phyloP scores from a whole-genome alignment of 2,113 vertebrate species.

The Silurus asotus region DNA sequence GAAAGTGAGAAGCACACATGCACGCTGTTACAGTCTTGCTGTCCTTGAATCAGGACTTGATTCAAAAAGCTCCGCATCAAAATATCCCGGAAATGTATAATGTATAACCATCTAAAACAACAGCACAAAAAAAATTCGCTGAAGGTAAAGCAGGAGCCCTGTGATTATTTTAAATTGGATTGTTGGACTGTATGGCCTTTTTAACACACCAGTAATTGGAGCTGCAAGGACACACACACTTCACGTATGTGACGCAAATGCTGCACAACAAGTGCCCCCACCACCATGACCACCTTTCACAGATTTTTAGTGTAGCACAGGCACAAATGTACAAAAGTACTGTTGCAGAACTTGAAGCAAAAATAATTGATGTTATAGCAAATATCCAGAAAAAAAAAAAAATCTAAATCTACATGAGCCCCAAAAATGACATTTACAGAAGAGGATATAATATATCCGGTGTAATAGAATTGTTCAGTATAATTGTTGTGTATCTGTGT shows the following conservation, averaged over 20 bases:
- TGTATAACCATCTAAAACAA: background rate
- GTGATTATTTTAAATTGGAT: background rate
- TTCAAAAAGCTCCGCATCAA: background rate
- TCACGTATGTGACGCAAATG: constrained; percentile 1
- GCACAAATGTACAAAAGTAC: background rate
- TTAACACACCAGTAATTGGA: background rate
- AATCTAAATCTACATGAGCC: no score
- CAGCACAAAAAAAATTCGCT: background rate
- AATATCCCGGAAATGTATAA: background rate
- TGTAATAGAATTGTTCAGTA: background rate
- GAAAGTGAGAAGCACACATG: background rate
- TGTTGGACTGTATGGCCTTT: background rate
- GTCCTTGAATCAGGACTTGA: background rate
- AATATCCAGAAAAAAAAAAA: no score
- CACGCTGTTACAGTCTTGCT: background rate
- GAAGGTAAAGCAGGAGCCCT: background rate
- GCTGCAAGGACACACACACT: background rate
- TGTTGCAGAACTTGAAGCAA: background rate
- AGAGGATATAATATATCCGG: background rate
- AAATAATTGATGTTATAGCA: background rate
- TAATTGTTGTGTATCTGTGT: background rate
- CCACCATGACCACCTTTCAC: background rate
- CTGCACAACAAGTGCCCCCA: background rate
- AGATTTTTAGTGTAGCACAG: background rate
- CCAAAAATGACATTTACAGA: no score